Percentiles rank a stretch among this genome's conserved stretches.
These are phyloP conservation scores for Pangasianodon hypophthalmus DNA, from an alignment of 2,113 vertebrate genomes.

Conservation along the genomic window DNA sequence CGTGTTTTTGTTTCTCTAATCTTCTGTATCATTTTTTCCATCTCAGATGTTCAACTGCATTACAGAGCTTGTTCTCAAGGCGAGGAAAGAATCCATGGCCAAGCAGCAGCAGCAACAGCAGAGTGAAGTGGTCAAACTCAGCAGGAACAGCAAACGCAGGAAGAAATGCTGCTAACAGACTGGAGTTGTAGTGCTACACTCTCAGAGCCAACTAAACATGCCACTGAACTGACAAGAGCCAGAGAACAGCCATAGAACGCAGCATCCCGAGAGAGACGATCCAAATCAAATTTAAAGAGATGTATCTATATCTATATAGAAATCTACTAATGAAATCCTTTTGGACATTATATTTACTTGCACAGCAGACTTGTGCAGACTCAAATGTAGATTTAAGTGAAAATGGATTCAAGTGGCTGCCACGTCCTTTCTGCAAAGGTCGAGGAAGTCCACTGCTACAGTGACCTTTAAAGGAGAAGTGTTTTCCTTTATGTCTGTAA, in stretches of 20 bases:
- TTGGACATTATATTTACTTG: neutral
- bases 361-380: slow-evolving; percentile 25
- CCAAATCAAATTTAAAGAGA: slow-evolving; percentile 25
- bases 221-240: slow-evolving; percentile 54
- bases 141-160: slow-evolving; percentile 98
- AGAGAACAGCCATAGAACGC: slow-evolving; percentile 25
- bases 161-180: slow-evolving; percentile 94
- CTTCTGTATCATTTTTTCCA: neutral
- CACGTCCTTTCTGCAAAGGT: neutral
- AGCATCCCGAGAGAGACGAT: slow-evolving; percentile 27
- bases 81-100: slow-evolving; percentile 95
- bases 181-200: slow-evolving; percentile 39
- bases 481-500: neutral
- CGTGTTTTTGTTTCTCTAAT: slow-evolving; percentile 2
- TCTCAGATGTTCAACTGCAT: slow-evolving; percentile 99
- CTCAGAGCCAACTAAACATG: slow-evolving; percentile 30
- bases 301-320: slow-evolving; percentile 43
- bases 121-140: slow-evolving; percentile 97
- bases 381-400: slow-evolving; percentile 22
- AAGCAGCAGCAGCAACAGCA: slow-evolving; percentile 98
- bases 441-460: neutral
- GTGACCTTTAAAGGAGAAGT: slow-evolving; percentile 25
- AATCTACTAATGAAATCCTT: slow-evolving; percentile 38
- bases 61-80: slow-evolving; percentile 95
- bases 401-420: slow-evolving; percentile 11